Percentiles rank a stretch among this genome's conserved stretches.
phyloP scores from a whole-genome alignment of 2,113 vertebrate genomes.

The Rhizomys pruinosus region DNA sequence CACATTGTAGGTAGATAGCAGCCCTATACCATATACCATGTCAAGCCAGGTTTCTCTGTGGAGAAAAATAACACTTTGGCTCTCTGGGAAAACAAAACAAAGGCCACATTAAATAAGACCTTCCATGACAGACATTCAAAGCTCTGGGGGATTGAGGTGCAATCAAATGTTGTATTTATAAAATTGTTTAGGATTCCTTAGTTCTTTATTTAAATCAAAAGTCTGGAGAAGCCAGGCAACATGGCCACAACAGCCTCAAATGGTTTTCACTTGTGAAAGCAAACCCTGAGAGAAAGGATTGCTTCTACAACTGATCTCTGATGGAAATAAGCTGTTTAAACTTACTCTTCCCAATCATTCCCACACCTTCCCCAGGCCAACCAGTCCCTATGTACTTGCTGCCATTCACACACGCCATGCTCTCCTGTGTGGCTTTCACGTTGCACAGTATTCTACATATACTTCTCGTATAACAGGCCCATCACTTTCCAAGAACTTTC shows the following conservation, averaged over 20 bases:
- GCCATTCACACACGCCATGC: not conserved
- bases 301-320: not conserved
- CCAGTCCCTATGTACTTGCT: not conserved
- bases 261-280: not conserved
- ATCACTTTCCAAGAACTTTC: conserved; percentile 29
- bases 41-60: not conserved
- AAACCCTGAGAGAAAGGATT: not conserved
- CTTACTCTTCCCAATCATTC: not conserved
- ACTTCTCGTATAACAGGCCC: not conserved
- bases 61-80: not conserved
- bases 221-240: not conserved
- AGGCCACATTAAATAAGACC: not conserved
- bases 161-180: not conserved
- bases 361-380: not conserved
- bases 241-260: not conserved
- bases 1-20: not conserved
- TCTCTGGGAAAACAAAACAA: conserved; percentile 20
- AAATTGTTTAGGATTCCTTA: not conserved
- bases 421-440: not conserved
- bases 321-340: conserved; percentile 19
- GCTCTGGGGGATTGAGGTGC: not conserved
- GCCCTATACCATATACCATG: not conserved
- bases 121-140: not conserved
- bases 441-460: conserved; percentile 11
- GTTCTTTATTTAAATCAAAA: not conserved